These are phyloP conservation scores for Sinonovacula constricta DNA, from an alignment of 1,140 invertebrate genomes.

Conservation along the genomic window DNA sequence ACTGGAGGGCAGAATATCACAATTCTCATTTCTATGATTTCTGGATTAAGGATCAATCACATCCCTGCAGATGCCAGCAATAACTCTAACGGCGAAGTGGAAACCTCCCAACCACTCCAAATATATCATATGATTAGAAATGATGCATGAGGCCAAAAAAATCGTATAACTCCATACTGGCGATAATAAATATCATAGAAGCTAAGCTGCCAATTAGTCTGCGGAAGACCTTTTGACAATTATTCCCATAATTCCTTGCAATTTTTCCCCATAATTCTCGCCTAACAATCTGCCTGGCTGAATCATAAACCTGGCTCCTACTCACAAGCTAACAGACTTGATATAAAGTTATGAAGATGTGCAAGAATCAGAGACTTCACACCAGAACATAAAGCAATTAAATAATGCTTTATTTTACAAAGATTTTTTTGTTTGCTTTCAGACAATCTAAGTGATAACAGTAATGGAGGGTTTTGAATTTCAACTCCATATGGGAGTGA, in stretches of 20 bases:
- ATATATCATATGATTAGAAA: slow-evolving; percentile 52
- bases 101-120: slow-evolving; percentile 30
- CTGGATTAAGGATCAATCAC: slow-evolving; percentile 36
- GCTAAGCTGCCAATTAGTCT: slow-evolving; percentile 47
- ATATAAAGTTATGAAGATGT: too few species aligned
- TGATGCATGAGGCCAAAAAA: slow-evolving; percentile 39
- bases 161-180: slow-evolving; percentile 38
- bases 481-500: not conserved
- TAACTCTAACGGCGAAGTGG: slow-evolving; percentile 19
- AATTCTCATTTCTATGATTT: slow-evolving; percentile 30
- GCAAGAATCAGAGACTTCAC: too few species aligned
- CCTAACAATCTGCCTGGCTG: not conserved
- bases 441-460: too few species aligned
- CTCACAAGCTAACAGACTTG: too few species aligned
- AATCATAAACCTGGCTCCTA: not conserved
- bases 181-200: slow-evolving; percentile 43
- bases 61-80: slow-evolving; percentile 8
- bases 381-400: too few species aligned
- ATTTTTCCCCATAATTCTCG: not conserved
- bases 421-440: too few species aligned
- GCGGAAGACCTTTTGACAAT: slow-evolving; percentile 24
- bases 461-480: not conserved
- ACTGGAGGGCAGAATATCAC: not conserved
- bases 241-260: slow-evolving; percentile 19
- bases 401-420: too few species aligned